Percentiles rank a stretch among this genome's conserved stretches.
These are phyloP conservation scores for Trichonephila clavipes DNA, from an alignment of 1,140 invertebrate genomes.

Conservation along the genomic window DNA sequence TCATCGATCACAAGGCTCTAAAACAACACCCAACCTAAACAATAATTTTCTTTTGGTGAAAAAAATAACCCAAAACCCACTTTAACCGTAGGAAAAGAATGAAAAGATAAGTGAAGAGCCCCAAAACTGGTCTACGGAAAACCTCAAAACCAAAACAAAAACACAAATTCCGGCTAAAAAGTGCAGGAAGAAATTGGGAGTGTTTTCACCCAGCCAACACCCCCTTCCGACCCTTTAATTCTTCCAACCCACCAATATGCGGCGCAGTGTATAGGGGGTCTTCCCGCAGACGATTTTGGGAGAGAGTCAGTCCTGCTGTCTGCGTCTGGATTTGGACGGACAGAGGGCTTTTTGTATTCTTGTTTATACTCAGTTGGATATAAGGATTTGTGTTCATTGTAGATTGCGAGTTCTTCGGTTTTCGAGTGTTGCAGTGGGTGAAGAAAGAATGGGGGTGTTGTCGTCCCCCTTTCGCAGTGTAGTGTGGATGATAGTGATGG, in stretches of 20 bases:
- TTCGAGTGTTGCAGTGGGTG: background rate
- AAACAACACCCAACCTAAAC: background rate
- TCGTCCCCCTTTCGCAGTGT: background rate
- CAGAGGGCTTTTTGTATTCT: slow-evolving; percentile 34
- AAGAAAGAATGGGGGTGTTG: background rate
- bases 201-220: background rate
- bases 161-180: background rate
- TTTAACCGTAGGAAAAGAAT: background rate
- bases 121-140: background rate
- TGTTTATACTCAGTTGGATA: background rate
- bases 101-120: background rate
- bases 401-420: background rate
- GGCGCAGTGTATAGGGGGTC: slow-evolving; percentile 17
- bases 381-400: background rate
- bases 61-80: background rate
- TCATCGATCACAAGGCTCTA: background rate
- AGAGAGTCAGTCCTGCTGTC: background rate
- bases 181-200: background rate
- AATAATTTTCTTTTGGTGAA: background rate
- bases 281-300: slow-evolving; percentile 24
- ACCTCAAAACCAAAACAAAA: background rate
- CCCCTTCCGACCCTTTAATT: slow-evolving; percentile 37
- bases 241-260: slow-evolving; percentile 29
- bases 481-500: background rate
- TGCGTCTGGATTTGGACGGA: background rate